A percentile compares a stretch with the other conserved stretches of the same genome.
phyloP scores from a whole-genome alignment of 2,888 invertebrate genomes.

The Cylindroiulus punctatus region DNA sequence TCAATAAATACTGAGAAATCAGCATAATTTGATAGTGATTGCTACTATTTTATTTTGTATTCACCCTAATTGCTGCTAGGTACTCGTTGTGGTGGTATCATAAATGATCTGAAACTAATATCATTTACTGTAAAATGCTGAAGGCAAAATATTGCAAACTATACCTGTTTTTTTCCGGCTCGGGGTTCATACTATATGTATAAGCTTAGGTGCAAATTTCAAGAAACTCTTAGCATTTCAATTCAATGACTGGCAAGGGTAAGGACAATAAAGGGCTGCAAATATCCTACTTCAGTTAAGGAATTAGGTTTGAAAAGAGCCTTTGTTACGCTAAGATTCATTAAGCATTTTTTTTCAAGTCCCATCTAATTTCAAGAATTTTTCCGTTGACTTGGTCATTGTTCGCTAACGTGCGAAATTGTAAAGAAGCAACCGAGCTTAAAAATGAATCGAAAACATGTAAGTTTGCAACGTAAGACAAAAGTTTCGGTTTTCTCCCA shows the following conservation, averaged over 20 bases:
- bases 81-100: no score
- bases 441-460: slow-evolving; percentile 28
- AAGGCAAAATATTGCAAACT: neutral
- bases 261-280: neutral
- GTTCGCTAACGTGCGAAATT: slow-evolving; percentile 39
- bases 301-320: neutral
- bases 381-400: slow-evolving; percentile 43
- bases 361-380: slow-evolving; percentile 18
- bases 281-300: slow-evolving; percentile 20
- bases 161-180: neutral
- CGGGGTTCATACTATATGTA: no score
- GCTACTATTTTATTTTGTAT: no score
- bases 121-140: no score
- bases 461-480: slow-evolving; percentile 8
- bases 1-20: no score
- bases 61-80: no score
- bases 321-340: slow-evolving; percentile 45
- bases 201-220: neutral
- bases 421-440: slow-evolving; percentile 17
- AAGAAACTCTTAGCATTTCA: neutral
- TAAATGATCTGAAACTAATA: no score
- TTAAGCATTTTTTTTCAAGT: slow-evolving; percentile 11
- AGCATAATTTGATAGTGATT: no score
- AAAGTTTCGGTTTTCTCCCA: neutral
- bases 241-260: neutral